Base-by-base conservation (phyloP, 2,113 vertebrate genomes). In the Rallus limicola region DNA sequence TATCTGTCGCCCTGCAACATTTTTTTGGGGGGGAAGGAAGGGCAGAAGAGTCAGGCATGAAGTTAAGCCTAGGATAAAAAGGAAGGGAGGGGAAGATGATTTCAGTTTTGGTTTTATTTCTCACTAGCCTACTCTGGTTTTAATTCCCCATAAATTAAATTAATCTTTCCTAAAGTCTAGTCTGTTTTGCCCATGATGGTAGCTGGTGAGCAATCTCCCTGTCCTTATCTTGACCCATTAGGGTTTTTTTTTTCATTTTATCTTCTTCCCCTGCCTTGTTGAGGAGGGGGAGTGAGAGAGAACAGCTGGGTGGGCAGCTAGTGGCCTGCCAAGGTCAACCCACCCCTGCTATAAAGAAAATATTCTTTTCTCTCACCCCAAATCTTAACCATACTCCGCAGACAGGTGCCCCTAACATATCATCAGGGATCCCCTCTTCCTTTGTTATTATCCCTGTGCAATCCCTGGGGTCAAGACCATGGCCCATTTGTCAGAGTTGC, bases 1-100 rank as follows among this genome's bases (percentile, higher is more conserved):
- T 25, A 44, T 17, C 18, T 6, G 1, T 28, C 15, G 7, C 2
- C 5, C 23, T 48, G 25, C 2, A 3, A 52, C 10, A 40, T 6
- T 28, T 2, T 6, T 23, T 21, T 19, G 48, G 14, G 52, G 52
- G 23, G 17, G n/a, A 86, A 90, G 16, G 10, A 75, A 5, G 6
- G 8, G 6, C 40, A 68, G 42, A 75, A 86, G 25, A 71, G 28
- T 31, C 38, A n/a, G 8, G 4, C 64, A 16, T 86, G 38, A 91
- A 87, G 8, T 10, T 56, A 23, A 78, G 14, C 16, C 29, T 58
- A 26, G 3, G 19, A 14, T 78, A 26, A 74, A 76, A 59, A 59
- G 12, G 5, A 4, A 21, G 2, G 12, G 23, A 6, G 3, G 31
- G 19, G 42, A 52, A 88, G 16, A 2, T 34, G 25, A 0, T 38